Evolutionary conservation across 2,113 vertebrate species (phyloP).

Genomic region (Pygoscelis adeliae): DNA sequence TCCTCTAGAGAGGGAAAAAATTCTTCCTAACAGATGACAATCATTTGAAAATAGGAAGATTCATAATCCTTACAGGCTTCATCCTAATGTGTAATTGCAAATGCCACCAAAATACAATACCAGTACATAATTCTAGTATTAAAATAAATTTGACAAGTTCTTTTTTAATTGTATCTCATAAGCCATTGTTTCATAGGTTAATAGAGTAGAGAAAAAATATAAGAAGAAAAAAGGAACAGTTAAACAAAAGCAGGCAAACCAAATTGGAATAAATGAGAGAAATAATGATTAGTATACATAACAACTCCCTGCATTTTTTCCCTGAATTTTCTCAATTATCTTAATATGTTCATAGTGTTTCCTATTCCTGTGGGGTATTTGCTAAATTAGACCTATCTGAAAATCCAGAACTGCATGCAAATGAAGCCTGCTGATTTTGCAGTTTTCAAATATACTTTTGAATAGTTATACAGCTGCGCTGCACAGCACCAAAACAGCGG

Average conservation of each 20-base stretch:
- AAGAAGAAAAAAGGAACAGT: neutral
- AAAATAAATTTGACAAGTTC: neutral
- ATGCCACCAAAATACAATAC: neutral
- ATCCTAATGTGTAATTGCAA: neutral
- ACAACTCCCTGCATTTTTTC: neutral
- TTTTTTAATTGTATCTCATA: neutral
- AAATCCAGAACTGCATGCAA: neutral
- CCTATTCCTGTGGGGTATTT: neutral
- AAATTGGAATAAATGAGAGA: neutral
- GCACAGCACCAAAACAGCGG: neutral
- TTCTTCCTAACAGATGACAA: neutral
- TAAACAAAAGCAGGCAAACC: neutral
- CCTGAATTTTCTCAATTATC: conserved; percentile 2
- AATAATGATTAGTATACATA: neutral
- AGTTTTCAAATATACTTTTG: neutral
- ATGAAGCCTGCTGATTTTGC: neutral
- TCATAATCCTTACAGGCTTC: neutral
- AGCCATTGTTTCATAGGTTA: neutral
- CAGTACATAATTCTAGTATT: neutral
- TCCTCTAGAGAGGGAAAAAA: neutral
- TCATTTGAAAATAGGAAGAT: neutral
- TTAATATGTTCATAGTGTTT: neutral
- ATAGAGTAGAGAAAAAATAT: neutral
- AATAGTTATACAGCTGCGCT: neutral
- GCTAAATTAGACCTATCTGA: conserved; percentile 14